Conservation (phyloP, 2,888 invertebrate genomes). For the Busseola fusca region DNA sequence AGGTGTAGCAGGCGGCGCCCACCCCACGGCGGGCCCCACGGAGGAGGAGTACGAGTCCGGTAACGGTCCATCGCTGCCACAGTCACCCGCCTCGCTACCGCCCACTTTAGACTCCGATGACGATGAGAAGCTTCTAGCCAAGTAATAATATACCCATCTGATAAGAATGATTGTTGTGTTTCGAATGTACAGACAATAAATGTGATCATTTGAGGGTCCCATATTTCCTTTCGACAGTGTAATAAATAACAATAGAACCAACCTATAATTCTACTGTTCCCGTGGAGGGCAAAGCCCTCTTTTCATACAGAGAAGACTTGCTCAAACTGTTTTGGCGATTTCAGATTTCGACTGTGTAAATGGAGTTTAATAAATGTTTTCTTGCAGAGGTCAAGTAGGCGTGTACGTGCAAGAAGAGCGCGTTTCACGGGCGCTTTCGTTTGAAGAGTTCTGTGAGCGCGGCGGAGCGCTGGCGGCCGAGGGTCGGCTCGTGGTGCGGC, state of each 20-base stretch:
- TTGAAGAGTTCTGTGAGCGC: slow-evolving; percentile 89
- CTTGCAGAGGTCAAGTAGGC: slow-evolving; percentile 85
- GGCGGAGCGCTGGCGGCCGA: slow-evolving; percentile 95
- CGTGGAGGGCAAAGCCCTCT: no score
- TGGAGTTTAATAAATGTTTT: not conserved
- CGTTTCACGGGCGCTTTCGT: slow-evolving; percentile 82
- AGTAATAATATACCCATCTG: slow-evolving; percentile 70
- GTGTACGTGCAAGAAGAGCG: slow-evolving; percentile 82
- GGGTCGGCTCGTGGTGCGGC: slow-evolving; percentile 95
- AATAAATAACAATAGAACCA: not conserved
- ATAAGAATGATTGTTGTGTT: not conserved
- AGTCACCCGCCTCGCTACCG: slow-evolving; percentile 96
- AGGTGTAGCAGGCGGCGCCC: slow-evolving; percentile 49
- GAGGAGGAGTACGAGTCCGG: slow-evolving; percentile 99
- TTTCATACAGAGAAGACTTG: not conserved
- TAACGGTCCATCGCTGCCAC: slow-evolving; percentile 97
- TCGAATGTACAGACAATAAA: not conserved
- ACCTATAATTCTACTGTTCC: not conserved
- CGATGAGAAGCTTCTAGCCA: slow-evolving; percentile 91
- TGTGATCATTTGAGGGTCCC: not conserved
- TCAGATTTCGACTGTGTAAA: no score
- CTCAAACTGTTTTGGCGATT: not conserved
- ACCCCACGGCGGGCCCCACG: slow-evolving; percentile 84
- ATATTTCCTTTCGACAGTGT: not conserved
- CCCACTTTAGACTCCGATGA: slow-evolving; percentile 94